Conservation (phyloP, 2,888 invertebrate species). For the Seladonia tumulorum region DNA sequence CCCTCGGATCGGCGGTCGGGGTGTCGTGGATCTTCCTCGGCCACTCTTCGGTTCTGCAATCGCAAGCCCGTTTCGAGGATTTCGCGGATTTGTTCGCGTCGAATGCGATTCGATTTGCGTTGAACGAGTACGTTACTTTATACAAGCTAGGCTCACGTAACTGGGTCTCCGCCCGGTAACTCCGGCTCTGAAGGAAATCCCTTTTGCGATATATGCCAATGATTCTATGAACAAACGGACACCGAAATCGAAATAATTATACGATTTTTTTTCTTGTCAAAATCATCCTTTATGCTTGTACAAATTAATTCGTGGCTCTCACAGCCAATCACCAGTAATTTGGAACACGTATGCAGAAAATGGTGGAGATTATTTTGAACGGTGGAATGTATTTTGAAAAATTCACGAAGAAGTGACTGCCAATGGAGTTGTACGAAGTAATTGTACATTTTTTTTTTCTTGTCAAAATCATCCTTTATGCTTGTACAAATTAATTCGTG, state of each 20-base stretch:
- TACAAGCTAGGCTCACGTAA: background rate
- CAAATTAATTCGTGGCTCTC: background rate
- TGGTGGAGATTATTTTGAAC: too few species aligned
- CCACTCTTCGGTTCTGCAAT: constrained; percentile 29
- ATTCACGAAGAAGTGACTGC: too few species aligned
- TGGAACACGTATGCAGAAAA: too few species aligned
- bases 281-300: background rate
- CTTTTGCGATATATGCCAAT: constrained; percentile 9
- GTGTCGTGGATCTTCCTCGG: constrained; percentile 49
- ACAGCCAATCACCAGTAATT: background rate
- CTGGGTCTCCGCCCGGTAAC: background rate
- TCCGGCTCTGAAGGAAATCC: background rate
- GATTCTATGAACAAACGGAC: background rate
- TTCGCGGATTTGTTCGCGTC: constrained; percentile 35
- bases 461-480: background rate
- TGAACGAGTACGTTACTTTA: constrained; percentile 32
- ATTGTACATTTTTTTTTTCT: too few species aligned
- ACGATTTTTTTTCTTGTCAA: background rate
- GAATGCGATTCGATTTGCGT: constrained; percentile 27
- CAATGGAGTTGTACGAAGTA: too few species aligned
- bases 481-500: background rate
- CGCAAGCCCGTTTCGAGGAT: constrained; percentile 33
- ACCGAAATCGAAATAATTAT: background rate
- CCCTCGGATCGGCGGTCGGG: constrained; percentile 26
- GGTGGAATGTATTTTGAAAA: too few species aligned